phyloP scores from a whole-genome alignment of 2,113 vertebrate genomes.

The pig (Sus scrofa) region DNA sequence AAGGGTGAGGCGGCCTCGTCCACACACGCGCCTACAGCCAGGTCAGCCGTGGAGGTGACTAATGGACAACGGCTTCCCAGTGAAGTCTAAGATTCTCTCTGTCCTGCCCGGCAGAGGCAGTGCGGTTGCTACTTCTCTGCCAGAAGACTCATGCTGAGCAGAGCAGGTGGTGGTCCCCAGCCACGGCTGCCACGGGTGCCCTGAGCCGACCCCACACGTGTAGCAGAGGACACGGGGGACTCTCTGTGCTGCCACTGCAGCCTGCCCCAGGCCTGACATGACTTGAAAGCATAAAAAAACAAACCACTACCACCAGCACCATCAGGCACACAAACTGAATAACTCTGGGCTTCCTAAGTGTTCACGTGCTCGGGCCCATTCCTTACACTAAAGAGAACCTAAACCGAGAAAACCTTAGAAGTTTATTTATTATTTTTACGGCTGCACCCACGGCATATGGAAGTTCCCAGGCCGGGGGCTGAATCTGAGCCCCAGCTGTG shows the following conservation, averaged over 20 bases:
- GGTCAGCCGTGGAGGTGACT: too few relatives aligned
- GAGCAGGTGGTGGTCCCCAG: fast-evolving
- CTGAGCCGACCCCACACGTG: background rate
- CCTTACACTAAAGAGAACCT: background rate
- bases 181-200: fast-evolving
- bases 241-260: background rate
- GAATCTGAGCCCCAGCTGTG: too few relatives aligned
- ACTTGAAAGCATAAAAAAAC: background rate
- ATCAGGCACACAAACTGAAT: background rate
- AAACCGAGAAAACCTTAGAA: background rate
- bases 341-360: fast-evolving
- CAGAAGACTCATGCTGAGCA: background rate
- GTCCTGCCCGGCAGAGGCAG: background rate
- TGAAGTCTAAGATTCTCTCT: fast-evolving
- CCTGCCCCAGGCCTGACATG: background rate
- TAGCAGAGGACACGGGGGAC: too few relatives aligned
- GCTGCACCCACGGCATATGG: too few relatives aligned
- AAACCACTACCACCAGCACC: too few relatives aligned
- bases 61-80: fast-evolving
- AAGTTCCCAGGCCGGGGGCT: too few relatives aligned
- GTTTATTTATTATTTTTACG: too few relatives aligned
- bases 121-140: background rate
- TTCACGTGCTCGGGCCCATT: too few relatives aligned
- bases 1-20: background rate
- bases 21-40: background rate